These are phyloP conservation scores for Pangasius macronema DNA, from an alignment of 2,797 vertebrate genomes.

Conservation along the genomic window DNA sequence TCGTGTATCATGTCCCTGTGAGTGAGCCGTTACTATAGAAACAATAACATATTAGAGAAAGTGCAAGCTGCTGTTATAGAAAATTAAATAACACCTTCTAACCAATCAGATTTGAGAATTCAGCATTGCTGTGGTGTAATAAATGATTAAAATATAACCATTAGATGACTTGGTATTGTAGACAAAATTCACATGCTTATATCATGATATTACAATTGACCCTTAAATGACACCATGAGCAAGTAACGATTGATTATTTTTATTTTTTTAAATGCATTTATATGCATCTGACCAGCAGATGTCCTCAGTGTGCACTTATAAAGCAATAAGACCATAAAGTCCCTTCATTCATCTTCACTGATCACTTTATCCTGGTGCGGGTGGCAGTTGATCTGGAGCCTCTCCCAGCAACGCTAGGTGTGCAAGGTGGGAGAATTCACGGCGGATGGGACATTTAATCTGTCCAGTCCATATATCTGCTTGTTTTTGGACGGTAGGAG, in stretches of 20 bases:
- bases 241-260: no score
- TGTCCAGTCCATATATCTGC: not conserved
- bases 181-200: not conserved
- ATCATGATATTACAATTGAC: no score
- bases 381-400: not conserved
- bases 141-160: not conserved
- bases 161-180: not conserved
- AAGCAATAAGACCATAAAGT: not conserved
- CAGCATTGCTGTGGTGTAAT: not conserved
- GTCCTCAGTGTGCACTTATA: not conserved
- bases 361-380: not conserved
- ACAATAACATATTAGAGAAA: no score
- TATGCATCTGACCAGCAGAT: conserved; percentile 14
- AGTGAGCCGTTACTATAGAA: no score
- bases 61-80: no score
- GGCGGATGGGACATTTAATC: not conserved
- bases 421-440: not conserved
- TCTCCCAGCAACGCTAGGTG: not conserved
- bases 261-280: not conserved
- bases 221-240: not conserved
- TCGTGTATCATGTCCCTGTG: not conserved
- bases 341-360: not conserved
- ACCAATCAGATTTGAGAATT: not conserved
- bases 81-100: not conserved
- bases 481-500: not conserved